A percentile compares a stretch with the other conserved stretches of the same genome.
Conservation (phyloP, 35 echinoderm and acorn worm genomes). For the Ophioderma brevispina region DNA sequence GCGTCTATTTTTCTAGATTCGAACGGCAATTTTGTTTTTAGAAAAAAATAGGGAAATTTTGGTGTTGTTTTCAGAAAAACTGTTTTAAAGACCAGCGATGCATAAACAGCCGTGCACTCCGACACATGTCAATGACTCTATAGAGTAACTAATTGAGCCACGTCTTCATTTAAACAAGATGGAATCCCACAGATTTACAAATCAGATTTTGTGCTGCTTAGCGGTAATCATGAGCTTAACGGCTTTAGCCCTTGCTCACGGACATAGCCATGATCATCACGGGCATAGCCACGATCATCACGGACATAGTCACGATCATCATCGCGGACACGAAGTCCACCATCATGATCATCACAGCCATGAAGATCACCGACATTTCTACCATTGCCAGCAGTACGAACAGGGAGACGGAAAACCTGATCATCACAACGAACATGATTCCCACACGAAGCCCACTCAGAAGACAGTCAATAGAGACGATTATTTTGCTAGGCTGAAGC, state of each 20-base stretch:
- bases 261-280: conserved; percentile 52
- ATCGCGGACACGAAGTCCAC: background rate
- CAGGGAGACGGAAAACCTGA: background rate
- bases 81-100: too few relatives aligned
- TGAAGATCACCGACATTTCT: conserved; percentile 5
- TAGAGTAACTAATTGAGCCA: too few relatives aligned
- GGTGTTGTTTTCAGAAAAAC: too few relatives aligned
- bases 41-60: too few relatives aligned
- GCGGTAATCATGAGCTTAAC: too few relatives aligned
- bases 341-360: background rate
- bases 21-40: too few relatives aligned
- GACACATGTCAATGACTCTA: too few relatives aligned
- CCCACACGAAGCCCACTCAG: background rate
- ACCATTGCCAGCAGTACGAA: background rate
- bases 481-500: background rate
- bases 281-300: conserved; percentile 34
- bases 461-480: background rate
- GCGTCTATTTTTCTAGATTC: too few relatives aligned
- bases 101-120: too few relatives aligned
- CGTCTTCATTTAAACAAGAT: too few relatives aligned
- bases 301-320: conserved; percentile 40
- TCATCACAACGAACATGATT: background rate
- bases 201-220: too few relatives aligned
- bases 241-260: background rate
- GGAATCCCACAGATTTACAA: too few relatives aligned